Conservation (phyloP, 2,888 invertebrate species). For the Pachymerium ferrugineum region DNA sequence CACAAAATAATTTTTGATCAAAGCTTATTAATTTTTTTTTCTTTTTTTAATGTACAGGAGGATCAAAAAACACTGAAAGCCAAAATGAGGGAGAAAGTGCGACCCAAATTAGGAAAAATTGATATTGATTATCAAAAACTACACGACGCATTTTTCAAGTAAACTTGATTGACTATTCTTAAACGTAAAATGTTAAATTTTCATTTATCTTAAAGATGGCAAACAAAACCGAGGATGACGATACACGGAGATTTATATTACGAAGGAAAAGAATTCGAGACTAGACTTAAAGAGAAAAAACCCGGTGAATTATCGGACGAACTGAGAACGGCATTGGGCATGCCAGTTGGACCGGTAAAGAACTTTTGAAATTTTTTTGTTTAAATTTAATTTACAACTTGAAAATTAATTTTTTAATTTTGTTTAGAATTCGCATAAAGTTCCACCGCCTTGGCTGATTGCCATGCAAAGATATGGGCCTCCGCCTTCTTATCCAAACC, state of each 20-base stretch:
- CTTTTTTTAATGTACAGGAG: conserved; percentile 52
- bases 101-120: conserved; percentile 98
- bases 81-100: conserved; percentile 92
- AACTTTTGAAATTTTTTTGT: not conserved
- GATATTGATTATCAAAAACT: conserved; percentile 99
- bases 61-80: conserved; percentile 90
- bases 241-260: conserved; percentile 98
- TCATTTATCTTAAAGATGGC: conserved; percentile 63
- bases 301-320: conserved; percentile 97
- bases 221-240: conserved; percentile 97
- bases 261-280: conserved; percentile 98
- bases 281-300: conserved; percentile 93
- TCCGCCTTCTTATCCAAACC: conserved; percentile 96
- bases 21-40: not conserved
- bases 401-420: conserved; percentile 18
- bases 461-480: conserved; percentile 94
- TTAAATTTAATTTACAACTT: not conserved
- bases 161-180: conserved; percentile 29
- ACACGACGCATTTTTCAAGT: conserved; percentile 98
- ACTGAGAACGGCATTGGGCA: conserved; percentile 89
- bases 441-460: conserved; percentile 91
- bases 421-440: conserved; percentile 50
- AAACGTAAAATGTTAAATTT: not conserved
- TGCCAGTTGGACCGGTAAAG: conserved; percentile 84
- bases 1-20: not conserved